Evolutionary conservation across 2,113 vertebrate genomes (phyloP).

Genomic region (Cichladusa arquata): DNA sequence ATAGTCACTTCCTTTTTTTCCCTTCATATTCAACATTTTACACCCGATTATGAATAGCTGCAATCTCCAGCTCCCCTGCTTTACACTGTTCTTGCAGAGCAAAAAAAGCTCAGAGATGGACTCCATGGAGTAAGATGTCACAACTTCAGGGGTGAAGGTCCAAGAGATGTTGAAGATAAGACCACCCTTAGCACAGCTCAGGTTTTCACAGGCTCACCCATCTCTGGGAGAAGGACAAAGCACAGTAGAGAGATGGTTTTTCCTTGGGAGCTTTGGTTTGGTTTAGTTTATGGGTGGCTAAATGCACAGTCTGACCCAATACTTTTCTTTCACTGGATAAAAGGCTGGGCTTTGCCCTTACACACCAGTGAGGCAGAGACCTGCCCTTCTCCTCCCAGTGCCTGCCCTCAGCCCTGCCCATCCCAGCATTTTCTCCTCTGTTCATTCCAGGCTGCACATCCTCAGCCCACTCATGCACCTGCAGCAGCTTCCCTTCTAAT

Average conservation of each 20-base stretch:
- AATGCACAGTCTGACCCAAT: neutral
- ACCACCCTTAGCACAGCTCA: neutral
- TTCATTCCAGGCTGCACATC: fast-evolving
- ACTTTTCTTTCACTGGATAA: neutral
- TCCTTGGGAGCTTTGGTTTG: neutral
- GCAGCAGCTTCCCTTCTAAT: neutral
- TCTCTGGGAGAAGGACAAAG: neutral
- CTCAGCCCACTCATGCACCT: neutral
- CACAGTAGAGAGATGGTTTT: fast-evolving
- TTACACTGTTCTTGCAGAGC: neutral
- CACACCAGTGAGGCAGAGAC: neutral
- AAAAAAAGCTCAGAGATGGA: neutral
- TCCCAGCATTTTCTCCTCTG: neutral
- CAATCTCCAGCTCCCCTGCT: neutral
- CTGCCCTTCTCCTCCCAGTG: neutral
- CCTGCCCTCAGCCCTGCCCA: neutral
- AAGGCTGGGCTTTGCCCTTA: neutral
- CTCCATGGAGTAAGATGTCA: neutral
- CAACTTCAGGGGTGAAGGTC: neutral
- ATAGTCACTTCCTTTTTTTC: neutral
- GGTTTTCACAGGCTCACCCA: neutral
- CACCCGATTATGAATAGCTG: neutral
- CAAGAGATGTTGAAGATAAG: neutral
- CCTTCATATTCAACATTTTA: neutral
- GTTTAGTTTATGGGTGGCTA: neutral